Percentiles rank a stretch among this genome's conserved stretches.
phyloP scores from a whole-genome alignment of 2,888 invertebrate genomes.

The Itoplectis maculator region DNA sequence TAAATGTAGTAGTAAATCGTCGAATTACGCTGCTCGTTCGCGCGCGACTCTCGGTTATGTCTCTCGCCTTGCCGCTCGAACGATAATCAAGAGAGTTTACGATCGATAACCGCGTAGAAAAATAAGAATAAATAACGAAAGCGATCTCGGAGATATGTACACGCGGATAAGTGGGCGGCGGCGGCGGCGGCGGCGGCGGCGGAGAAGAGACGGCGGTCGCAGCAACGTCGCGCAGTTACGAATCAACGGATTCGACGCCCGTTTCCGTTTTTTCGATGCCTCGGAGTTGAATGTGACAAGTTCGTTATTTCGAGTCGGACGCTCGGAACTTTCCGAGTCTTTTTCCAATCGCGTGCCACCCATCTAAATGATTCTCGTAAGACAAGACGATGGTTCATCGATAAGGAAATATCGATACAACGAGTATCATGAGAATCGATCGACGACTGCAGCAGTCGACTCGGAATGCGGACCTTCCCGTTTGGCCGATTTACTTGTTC shows the following conservation, averaged over 20 bases:
- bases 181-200: too few species aligned
- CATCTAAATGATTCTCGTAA: background rate
- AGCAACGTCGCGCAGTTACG: background rate
- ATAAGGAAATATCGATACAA: conserved; percentile 4
- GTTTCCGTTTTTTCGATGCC: conserved; percentile 3
- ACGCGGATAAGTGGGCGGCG: too few species aligned
- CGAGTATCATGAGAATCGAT: conserved; percentile 78
- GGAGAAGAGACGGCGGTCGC: too few species aligned
- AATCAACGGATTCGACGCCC: background rate
- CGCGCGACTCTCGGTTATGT: background rate
- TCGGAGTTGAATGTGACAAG: background rate
- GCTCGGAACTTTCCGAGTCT: conserved; percentile 10
- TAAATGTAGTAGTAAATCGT: conserved; percentile 33
- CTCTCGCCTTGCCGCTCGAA: background rate
- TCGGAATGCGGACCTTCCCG: background rate
- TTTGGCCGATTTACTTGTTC: conserved; percentile 7
- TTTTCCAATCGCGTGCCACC: background rate
- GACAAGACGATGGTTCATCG: background rate
- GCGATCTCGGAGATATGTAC: too few species aligned
- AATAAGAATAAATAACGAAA: too few species aligned
- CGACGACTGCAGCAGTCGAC: conserved; percentile 60
- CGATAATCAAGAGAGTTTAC: too few species aligned
- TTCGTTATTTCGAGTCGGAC: background rate
- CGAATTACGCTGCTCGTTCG: background rate
- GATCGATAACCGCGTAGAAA: too few species aligned